phyloP scores from a whole-genome alignment of 2,888 invertebrate species.

The Amiota minor region DNA sequence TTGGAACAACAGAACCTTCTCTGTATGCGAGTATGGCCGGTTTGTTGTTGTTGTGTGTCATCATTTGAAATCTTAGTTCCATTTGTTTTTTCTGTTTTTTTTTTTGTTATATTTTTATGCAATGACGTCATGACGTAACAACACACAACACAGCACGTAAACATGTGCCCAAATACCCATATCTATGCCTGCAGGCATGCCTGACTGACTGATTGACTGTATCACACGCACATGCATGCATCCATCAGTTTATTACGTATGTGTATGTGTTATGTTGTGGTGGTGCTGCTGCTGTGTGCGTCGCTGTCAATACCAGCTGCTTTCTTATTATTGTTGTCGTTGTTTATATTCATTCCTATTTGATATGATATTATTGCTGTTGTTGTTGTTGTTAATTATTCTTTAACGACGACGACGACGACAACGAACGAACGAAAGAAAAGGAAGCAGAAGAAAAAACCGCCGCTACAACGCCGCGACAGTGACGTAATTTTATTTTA shows the following conservation, averaged over 20 bases:
- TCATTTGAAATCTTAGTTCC: too few relatives aligned
- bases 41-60: too few relatives aligned
- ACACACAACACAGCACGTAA: conserved; percentile 34
- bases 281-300: not conserved
- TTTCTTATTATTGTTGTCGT: not conserved
- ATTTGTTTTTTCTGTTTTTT: conserved; percentile 1
- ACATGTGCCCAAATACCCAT: too few relatives aligned
- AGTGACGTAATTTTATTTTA: conserved; percentile 17
- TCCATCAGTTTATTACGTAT: not conserved
- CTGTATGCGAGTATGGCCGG: too few relatives aligned
- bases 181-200: not conserved
- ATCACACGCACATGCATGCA: not conserved
- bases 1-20: too few relatives aligned
- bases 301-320: not conserved
- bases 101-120: conserved; percentile 58
- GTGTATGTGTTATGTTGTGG: not conserved
- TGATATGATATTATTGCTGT: too few relatives aligned
- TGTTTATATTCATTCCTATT: not conserved
- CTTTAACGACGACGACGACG: too few relatives aligned
- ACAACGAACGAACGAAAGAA: too few relatives aligned
- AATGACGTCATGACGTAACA: conserved; percentile 66
- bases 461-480: not conserved
- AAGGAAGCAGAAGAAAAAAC: too few relatives aligned
- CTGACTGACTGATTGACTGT: conserved; percentile 10
- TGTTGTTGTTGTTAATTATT: too few relatives aligned